These are phyloP conservation scores for Bombus confusus DNA, from an alignment of 1,140 invertebrate genomes.

Conservation along the genomic window DNA sequence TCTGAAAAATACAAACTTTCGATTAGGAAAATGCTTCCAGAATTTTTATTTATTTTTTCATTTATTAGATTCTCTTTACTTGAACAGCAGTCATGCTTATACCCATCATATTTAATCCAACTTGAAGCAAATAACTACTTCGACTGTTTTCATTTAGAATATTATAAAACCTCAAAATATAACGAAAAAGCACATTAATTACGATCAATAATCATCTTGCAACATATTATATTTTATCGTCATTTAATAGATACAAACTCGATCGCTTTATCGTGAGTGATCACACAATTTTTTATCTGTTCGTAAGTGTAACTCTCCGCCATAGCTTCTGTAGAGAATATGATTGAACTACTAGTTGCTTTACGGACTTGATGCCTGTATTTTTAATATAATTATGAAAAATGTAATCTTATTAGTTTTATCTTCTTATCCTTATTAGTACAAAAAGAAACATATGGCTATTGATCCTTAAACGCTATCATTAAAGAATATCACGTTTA, in stretches of 20 bases:
- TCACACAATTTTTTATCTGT: not conserved
- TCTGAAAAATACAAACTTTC: not conserved
- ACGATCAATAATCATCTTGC: too few relatives aligned
- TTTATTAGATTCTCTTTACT: not conserved
- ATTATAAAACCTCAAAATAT: conserved; percentile 14
- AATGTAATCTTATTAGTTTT: not conserved
- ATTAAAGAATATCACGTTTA: not conserved
- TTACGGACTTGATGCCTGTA: not conserved
- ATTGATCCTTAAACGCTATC: not conserved
- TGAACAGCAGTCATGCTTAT: conserved; percentile 22
- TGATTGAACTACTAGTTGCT: too few relatives aligned
- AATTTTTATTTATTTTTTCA: not conserved
- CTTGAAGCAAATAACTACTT: conserved; percentile 5
- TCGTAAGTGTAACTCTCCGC: not conserved
- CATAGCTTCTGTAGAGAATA: too few relatives aligned
- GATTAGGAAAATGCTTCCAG: not conserved
- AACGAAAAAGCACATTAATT: not conserved
- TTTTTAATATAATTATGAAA: not conserved
- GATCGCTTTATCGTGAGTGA: conserved; percentile 5
- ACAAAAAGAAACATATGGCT: not conserved
- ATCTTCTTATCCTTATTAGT: too few relatives aligned
- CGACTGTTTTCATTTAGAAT: not conserved
- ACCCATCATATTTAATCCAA: conserved; percentile 8
- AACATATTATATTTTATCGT: not conserved
- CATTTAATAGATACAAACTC: conserved; percentile 1